Base-by-base conservation (phyloP, 2,113 vertebrate species). In the Dipodomys ordii region DNA sequence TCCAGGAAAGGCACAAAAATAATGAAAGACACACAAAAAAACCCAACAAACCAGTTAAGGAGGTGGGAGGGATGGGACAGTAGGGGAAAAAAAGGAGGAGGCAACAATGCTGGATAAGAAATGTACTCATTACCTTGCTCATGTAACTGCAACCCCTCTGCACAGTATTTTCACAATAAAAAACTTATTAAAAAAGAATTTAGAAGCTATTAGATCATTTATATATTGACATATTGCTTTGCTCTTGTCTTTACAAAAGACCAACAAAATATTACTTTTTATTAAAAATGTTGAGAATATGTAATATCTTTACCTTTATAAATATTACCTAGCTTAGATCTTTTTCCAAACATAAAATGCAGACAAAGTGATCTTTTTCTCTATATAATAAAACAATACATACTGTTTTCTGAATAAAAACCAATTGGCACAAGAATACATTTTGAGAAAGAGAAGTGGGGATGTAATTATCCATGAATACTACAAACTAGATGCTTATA, bases 381-480 rank as follows among this genome's bases (percentile, higher is more conserved):
- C 1, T 57, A 35, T 3, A 2, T 67, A 87, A 84, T 60, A 62
- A 81, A 76, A 30, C 10, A 93, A 72, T 86, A 19, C n/a, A 30
- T 72, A 7, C 1, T 69, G 13, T 91, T 71, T 96, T 80, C 74
- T 86, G 69, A 69, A 27, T 10, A 86, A 71, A 53, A 81, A 27
- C 2, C 23, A 25, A 73, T 25, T 11, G 60, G 74, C 27, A 28
- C 8, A 30, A 46, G 46, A 82, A 49, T 25, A 60, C 35, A 83
- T 79, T 93, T 96, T 19, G 82, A 88, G n/a, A 90, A 94, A 77
- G 6, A 68, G 73, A 95, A 86, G 74, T 46, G 65, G n/a, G 77
- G 22, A 39, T 83, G 20, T 28, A 12, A 72, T 1, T 23, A 79
- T 64, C 53, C 25, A 20, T 68, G 78, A 74, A 9, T 22, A 32